Base-by-base conservation (phyloP, 2,797 vertebrate genomes). In the Gallinago stenura region DNA sequence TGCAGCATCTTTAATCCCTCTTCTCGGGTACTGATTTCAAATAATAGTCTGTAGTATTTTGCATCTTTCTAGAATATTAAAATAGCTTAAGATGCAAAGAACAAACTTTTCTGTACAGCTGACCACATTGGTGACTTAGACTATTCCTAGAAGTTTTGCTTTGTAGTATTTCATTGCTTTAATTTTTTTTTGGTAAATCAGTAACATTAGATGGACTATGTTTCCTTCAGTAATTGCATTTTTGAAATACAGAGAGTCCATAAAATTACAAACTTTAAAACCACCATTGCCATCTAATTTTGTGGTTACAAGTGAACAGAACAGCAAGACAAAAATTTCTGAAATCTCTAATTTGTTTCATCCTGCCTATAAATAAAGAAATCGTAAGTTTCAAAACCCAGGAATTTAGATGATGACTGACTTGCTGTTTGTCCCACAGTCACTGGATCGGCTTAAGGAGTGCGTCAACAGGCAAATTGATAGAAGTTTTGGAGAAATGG, bases 321-420 rank as follows among this genome's bases (percentile, higher is more conserved):
- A 75, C 37, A 58, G 71, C 62, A 90, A 92, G 57, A 75, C 51
- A 93, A 84, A 73, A 79, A 71, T 56, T 25, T 48, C 56, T 26
- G 39, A 75, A 78, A 78, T 87, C 79, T 95, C 51, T 87, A 65
- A 91, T 96, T 96, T 88, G n/a, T 39, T 94, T 24, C 26, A 53
- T 79, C 60, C 17, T 90, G 31, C 51, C 75, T 94, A 45, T 82
- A 87, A 92, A 76, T 77, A 93, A 72, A 33, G 8, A 86, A 85
- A 82, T 25, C 56, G 3, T 41, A 83, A 78, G 37, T 56, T 95
- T 92, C 84, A 68, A 64, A 94, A 8, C 46, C 15, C 45, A 88
- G n/a, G 69, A 87, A 81, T 95, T 70, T 75, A 71, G 28, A 51
- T 72, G 31, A 51, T 72, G 45, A 72, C 83, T 70, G 60, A 48